Evolutionary conservation across 2,113 vertebrate genomes (phyloP).

Genomic region (Percopsis transmontana): DNA sequence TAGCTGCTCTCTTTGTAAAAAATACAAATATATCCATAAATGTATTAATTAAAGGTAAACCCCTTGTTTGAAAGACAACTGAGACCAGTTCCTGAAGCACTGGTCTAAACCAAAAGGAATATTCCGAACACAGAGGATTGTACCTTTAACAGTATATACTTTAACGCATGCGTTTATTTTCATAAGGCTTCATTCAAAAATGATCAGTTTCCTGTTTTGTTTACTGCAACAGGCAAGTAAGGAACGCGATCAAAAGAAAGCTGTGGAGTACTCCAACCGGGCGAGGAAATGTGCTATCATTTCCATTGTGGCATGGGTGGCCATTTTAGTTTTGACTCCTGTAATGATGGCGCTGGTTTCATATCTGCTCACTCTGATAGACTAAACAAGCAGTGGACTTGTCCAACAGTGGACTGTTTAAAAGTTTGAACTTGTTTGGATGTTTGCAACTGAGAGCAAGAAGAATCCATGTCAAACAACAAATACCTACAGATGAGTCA

Average conservation of each 20-base stretch:
- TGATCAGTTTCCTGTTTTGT: slow-evolving; percentile 13
- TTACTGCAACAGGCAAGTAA: slow-evolving; percentile 69
- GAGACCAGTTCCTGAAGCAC: no score
- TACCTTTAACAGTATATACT: no score
- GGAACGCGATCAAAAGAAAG: slow-evolving; percentile 37
- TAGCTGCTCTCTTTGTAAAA: neutral
- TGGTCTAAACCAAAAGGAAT: no score
- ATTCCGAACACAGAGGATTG: no score
- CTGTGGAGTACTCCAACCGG: slow-evolving; percentile 46
- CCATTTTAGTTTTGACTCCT: slow-evolving; percentile 55
- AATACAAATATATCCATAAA: no score
- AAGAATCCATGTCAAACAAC: neutral
- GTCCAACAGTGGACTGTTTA: no score
- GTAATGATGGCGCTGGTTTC: slow-evolving; percentile 74
- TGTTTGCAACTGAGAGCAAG: neutral
- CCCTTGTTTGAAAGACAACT: no score
- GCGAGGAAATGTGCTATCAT: slow-evolving; percentile 64
- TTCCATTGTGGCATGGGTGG: slow-evolving; percentile 72
- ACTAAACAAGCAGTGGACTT: slow-evolving; percentile 58
- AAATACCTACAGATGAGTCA: neutral
- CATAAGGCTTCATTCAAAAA: neutral
- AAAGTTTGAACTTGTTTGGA: neutral
- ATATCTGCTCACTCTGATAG: slow-evolving; percentile 74
- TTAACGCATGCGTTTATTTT: neutral
- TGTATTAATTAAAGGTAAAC: no score